Evolutionary conservation across 2,113 vertebrate genomes (phyloP), one percentile per base, ranked within the genome.

Genomic region (Tyrannus savana): DNA sequence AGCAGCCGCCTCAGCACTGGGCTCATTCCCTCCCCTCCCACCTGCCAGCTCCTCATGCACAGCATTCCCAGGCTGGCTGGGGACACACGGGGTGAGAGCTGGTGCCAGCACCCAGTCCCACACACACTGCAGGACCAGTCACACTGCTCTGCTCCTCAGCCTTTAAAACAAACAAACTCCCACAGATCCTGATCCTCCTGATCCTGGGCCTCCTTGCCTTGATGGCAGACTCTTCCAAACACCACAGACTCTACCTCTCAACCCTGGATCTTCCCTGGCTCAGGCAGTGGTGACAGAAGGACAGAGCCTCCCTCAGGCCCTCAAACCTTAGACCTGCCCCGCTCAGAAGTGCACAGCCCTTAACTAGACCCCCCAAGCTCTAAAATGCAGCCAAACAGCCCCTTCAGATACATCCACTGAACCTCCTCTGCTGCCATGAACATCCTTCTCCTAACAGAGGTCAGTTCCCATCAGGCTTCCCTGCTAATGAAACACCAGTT

Each of bases 11-110:
- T 73, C 50, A 58, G 63, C 10, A 4, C 79, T 67, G 39, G 1
- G 55, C 35, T 78, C 46, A 1, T 41, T 91, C 81, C 60, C 46
- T 71, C 24, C 59, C 25, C 52, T 30, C 53, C 52, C 14, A 30
- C 62, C 52, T 63, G 47, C 58, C 50, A 81, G 53, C 64, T 28
- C n/a, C n/a, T 53, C 3, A 0, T 23, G 19, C 64, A 42, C 24
- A 31, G 52, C 64, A 52, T 28, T 87, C 55, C 53, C 55, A 24
- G 19, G 0, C 25, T 4, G n/a, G 19, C 41, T 28, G 46, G 78
- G 73, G 50, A 24, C 12, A 4, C 14, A 5, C 28, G 10, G 0
- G 1, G 27, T 1, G 0, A 53, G n/a, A 37, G 41, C 37, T 16
- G 59, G 17, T 30, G 79, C 35, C 78, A 75, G 69, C 27, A 10